Evolutionary conservation across 1,140 invertebrate genomes (phyloP).

Genomic region (Calliphora vicina): DNA sequence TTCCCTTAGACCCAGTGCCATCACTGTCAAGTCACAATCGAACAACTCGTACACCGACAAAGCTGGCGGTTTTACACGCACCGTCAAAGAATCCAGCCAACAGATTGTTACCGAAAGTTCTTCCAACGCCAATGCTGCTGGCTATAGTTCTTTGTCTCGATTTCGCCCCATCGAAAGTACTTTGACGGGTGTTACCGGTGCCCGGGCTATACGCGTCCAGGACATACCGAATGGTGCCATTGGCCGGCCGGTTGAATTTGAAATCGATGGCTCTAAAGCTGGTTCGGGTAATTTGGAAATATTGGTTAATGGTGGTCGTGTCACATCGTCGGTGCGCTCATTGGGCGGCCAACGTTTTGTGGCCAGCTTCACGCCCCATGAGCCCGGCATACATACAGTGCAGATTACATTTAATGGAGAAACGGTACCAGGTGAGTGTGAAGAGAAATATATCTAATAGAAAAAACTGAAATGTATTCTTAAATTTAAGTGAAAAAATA

Average conservation of each 20-base stretch:
- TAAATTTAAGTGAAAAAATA: no score
- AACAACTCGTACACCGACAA: constrained; percentile 59
- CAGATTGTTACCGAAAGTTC: constrained; percentile 57
- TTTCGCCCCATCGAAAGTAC: constrained; percentile 61
- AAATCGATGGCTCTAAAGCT: constrained; percentile 94
- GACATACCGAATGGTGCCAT: constrained; percentile 85
- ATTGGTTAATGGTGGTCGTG: constrained; percentile 92
- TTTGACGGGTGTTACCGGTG: constrained; percentile 64
- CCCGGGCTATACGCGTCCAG: constrained; percentile 84
- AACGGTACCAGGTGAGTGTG: constrained; percentile 84
- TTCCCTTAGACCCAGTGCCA: constrained; percentile 60
- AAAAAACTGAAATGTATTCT: no score
- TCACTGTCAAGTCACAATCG: constrained; percentile 61
- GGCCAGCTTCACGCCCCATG: constrained; percentile 90
- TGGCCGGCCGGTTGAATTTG: constrained; percentile 92
- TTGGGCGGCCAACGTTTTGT: constrained; percentile 89
- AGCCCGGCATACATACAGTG: constrained; percentile 83
- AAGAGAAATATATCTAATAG: background rate
- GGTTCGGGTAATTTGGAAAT: constrained; percentile 97
- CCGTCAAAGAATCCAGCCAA: constrained; percentile 60
- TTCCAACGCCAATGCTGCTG: background rate
- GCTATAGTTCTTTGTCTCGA: constrained; percentile 57
- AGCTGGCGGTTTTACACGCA: constrained; percentile 59
- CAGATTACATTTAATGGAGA: constrained; percentile 97
- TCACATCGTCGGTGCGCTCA: constrained; percentile 92